Percentiles rank a stretch among this genome's conserved stretches.
Conservation (phyloP, 1,140 invertebrate species). For the Leptestheria dahalacensis region DNA sequence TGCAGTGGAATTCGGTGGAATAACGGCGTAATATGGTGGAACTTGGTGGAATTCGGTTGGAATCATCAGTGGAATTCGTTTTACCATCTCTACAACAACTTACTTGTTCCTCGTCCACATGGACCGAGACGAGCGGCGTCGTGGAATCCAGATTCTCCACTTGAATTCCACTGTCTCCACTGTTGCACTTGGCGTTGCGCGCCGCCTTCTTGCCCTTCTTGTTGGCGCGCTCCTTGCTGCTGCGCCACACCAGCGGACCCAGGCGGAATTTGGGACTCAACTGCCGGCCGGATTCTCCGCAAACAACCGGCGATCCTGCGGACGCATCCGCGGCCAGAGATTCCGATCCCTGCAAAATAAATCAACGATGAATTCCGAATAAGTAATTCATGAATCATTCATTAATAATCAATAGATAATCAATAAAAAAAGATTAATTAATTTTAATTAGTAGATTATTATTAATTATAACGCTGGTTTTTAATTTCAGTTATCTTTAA, state of each 20-base stretch:
- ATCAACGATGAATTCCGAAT: too few relatives aligned
- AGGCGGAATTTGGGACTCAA: conserved; percentile 31
- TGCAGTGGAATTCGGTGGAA: too few relatives aligned
- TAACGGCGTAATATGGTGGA: too few relatives aligned
- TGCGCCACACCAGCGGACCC: conserved; percentile 50
- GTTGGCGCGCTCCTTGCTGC: conserved; percentile 48
- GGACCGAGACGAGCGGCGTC: too few relatives aligned
- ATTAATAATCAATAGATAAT: background rate
- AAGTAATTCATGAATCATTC: too few relatives aligned
- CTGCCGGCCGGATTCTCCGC: background rate
- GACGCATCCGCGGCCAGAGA: background rate
- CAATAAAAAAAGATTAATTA: background rate
- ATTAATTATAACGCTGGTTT: too few relatives aligned
- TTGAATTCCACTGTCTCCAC: conserved; percentile 56
- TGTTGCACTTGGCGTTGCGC: conserved; percentile 53
- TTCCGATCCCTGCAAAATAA: background rate
- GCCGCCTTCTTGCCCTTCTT: conserved; percentile 42
- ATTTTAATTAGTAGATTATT: background rate
- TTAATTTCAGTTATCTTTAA: too few relatives aligned
- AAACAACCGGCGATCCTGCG: background rate
- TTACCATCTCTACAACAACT: too few relatives aligned
- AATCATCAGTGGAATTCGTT: too few relatives aligned
- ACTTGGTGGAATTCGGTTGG: too few relatives aligned
- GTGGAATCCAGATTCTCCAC: conserved; percentile 32
- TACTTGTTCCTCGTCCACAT: too few relatives aligned